phyloP scores from a whole-genome alignment of 2,113 vertebrate species.

The Trochalopteron elliotii region DNA sequence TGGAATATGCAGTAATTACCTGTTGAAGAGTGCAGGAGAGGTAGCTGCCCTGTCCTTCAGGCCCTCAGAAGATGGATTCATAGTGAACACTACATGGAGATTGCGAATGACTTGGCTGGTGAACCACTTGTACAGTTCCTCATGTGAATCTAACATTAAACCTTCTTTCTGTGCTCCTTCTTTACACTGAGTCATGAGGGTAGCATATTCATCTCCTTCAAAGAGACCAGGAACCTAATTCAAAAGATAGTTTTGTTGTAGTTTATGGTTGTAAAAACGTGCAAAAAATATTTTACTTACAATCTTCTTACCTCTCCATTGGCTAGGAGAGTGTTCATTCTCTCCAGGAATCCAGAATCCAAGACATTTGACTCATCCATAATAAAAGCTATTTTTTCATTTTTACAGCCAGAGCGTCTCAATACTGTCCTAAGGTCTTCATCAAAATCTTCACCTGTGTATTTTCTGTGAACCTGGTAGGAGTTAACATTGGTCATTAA shows the following conservation, averaged over 20 bases:
- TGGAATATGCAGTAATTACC: conserved; percentile 66
- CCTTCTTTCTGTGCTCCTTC: conserved; percentile 99
- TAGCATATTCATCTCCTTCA: conserved; percentile 97
- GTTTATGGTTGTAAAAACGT: not conserved
- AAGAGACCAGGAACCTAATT: conserved; percentile 94
- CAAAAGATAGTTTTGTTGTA: not conserved
- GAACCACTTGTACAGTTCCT: conserved; percentile 99
- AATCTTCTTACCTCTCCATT: conserved; percentile 88
- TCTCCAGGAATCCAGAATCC: conserved; percentile 96
- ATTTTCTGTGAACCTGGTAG: conserved; percentile 93
- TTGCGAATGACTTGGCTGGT: conserved; percentile 99
- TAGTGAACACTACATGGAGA: conserved; percentile 98
- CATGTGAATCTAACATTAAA: conserved; percentile 96
- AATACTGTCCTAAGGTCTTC: conserved; percentile 96
- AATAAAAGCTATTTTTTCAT: conserved; percentile 98
- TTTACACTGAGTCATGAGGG: conserved; percentile 98
- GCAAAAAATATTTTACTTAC: not conserved
- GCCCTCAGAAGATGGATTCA: conserved; percentile 99
- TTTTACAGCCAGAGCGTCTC: conserved; percentile 96
- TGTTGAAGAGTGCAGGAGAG: conserved; percentile 97
- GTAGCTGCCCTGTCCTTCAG: conserved; percentile 97
- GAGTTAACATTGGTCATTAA: not conserved
- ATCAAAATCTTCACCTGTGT: conserved; percentile 98
- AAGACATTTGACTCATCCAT: conserved; percentile 99
- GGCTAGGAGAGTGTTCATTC: conserved; percentile 97